A percentile compares a stretch with the other conserved stretches of the same genome.
These are phyloP conservation scores for Armadillidium nasatum DNA, from an alignment of 1,140 invertebrate species.

Conservation along the genomic window DNA sequence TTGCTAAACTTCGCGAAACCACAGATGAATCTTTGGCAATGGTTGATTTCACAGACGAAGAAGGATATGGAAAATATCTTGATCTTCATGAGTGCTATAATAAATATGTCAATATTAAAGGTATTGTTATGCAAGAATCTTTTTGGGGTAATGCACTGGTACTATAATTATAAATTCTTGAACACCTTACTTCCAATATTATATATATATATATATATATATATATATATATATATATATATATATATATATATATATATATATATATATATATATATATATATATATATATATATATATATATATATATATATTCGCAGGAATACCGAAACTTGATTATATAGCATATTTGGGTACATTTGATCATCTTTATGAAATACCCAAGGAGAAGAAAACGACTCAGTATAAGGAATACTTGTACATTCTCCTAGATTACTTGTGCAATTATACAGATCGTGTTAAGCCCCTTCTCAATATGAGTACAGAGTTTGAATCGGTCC, in stretches of 20 bases:
- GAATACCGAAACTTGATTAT: conserved; percentile 85
- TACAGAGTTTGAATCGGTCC: conserved; percentile 68
- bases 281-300: conserved; percentile 10
- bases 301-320: conserved; percentile 17
- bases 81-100: conserved; percentile 97
- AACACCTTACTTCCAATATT: no score
- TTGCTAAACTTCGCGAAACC: conserved; percentile 78
- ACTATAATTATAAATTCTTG: no score
- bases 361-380: conserved; percentile 93
- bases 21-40: conserved; percentile 51
- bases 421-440: conserved; percentile 78
- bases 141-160: no score
- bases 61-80: conserved; percentile 97
- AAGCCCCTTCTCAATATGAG: conserved; percentile 86
- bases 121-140: conserved; percentile 50
- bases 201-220: no score
- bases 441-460: conserved; percentile 75
- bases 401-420: conserved; percentile 88
- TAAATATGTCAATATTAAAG: conserved; percentile 94
- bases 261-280: no score
- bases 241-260: no score
- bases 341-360: conserved; percentile 90
- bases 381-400: conserved; percentile 87
- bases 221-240: no score
- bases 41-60: conserved; percentile 98